These are phyloP conservation scores for Turritopsis rubra DNA, from an alignment of 30 jellyfish, hydroid and myxozoan genomes.

Conservation along the genomic window DNA sequence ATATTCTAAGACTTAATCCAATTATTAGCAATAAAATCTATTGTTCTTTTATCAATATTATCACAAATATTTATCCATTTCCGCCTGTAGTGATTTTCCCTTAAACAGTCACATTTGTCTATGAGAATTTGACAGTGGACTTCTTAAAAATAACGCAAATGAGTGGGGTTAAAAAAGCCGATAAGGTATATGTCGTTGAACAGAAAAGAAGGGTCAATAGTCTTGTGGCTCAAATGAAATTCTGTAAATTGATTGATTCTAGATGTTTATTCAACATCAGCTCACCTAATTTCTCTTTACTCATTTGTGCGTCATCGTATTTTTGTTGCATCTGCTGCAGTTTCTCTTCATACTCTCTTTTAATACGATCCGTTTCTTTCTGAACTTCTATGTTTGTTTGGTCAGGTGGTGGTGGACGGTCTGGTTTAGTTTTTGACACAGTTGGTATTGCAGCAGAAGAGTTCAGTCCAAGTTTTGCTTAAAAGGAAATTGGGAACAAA, in stretches of 20 bases:
- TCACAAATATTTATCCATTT: too few relatives aligned
- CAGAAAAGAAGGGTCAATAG: neutral
- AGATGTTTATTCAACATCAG: neutral
- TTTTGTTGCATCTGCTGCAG: constrained; percentile 47
- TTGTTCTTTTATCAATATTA: too few relatives aligned
- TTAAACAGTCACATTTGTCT: too few relatives aligned
- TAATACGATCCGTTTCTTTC: constrained; percentile 60
- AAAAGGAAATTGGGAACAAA: too few relatives aligned
- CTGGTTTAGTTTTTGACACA: constrained; percentile 35
- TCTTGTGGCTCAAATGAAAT: neutral
- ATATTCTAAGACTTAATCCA: too few relatives aligned
- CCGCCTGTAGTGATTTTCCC: too few relatives aligned
- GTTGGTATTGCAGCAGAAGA: constrained; percentile 45
- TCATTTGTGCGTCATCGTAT: constrained; percentile 73
- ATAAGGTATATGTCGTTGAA: neutral
- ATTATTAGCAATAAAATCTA: too few relatives aligned
- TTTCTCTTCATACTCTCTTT: constrained; percentile 79
- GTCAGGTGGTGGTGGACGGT: constrained; percentile 26
- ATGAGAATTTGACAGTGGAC: too few relatives aligned
- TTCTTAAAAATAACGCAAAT: too few relatives aligned
- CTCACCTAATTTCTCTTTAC: constrained; percentile 61
- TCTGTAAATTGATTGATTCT: neutral
- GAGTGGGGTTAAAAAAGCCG: neutral
- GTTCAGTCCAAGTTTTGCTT: constrained; percentile 81
- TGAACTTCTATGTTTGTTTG: constrained; percentile 20